phyloP scores from a whole-genome alignment of 2,113 vertebrate species.

The Canis aureus region DNA sequence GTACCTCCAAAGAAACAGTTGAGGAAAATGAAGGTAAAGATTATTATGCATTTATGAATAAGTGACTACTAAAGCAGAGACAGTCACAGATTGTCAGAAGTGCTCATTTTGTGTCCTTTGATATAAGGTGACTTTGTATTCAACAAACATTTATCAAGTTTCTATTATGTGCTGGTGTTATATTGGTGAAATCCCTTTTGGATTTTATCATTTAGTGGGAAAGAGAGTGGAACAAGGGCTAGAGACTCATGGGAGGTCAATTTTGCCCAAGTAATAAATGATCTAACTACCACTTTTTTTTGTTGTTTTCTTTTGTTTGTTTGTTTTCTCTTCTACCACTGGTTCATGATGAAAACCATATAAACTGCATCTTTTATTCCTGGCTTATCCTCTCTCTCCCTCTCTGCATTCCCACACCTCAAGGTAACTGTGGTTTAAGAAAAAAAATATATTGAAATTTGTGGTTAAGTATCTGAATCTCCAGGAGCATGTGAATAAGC shows the following conservation, averaged over 20 bases:
- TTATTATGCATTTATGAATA: not conserved
- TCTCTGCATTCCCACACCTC: not conserved
- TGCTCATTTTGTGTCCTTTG: slow-evolving; percentile 13
- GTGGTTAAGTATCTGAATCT: not conserved
- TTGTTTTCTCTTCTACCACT: not conserved
- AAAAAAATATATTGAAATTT: not conserved
- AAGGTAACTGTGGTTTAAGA: not conserved
- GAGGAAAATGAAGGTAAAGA: slow-evolving; percentile 17
- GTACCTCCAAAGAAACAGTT: not conserved
- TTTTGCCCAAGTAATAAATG: not conserved
- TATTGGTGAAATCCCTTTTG: not conserved
- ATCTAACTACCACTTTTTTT: not conserved
- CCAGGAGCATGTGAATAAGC: not conserved
- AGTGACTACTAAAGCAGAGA: not conserved
- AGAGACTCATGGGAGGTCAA: not conserved
- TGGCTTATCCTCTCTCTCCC: not conserved
- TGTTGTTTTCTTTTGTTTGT: too few species aligned
- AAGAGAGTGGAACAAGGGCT: slow-evolving; percentile 4
- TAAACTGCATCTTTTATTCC: not conserved
- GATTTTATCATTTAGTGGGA: not conserved
- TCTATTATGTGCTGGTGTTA: not conserved
- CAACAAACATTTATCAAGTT: not conserved
- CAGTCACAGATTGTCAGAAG: not conserved
- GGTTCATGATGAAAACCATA: not conserved
- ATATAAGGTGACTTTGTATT: not conserved